Base-by-base conservation (phyloP, 2,113 vertebrate species). In the Ranitomeya imitator region DNA sequence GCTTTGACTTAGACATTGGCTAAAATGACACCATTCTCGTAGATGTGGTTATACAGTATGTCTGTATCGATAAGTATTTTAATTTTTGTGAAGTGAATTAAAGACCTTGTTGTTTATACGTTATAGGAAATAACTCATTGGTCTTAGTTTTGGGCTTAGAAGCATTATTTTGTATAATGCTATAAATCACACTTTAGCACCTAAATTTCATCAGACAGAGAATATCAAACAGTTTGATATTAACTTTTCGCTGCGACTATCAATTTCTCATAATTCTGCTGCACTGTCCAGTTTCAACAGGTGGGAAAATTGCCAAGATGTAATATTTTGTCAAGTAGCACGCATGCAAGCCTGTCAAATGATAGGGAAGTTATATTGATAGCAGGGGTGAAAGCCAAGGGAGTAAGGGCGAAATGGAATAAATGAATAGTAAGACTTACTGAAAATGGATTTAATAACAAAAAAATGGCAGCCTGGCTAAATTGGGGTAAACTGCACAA, bases 401-500 rank as follows among this genome's bases (percentile, higher is more conserved):
- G 51, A 21, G 61, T 74, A 61, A 19, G 79, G 26, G 73, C 10
- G 55, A 31, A 21, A 67, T 45, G 16, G 61, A 79, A 88, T 60
- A 57, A 83, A 89, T 67, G 82, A 84, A 60, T 14, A 74, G 7
- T 12, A 69, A 69, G 60, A 78, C 19, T 89, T 89, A 89, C 87
- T 84, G 87, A 82, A 89, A 89, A 89, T 85, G 18, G 83, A 78
- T 21, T 14, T 61, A 69, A 71, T 77, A 76, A 52, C 73, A n/a
- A 82, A 82, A 82, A 78, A 88, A 84, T 57, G 59, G 80, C 80
- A 78, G 10, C 16, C 57, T 8, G 59, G 80, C 37, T 79, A 89
- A 85, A 89, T 18, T 57, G 69, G 81, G 73, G 80, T 51, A 67
- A 89, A 84, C 81, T 89, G 87, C 81, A 67, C 71, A 84, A 79